Evolutionary conservation across 1,140 invertebrate genomes (phyloP).

Genomic region (Drosophila sechellia): DNA sequence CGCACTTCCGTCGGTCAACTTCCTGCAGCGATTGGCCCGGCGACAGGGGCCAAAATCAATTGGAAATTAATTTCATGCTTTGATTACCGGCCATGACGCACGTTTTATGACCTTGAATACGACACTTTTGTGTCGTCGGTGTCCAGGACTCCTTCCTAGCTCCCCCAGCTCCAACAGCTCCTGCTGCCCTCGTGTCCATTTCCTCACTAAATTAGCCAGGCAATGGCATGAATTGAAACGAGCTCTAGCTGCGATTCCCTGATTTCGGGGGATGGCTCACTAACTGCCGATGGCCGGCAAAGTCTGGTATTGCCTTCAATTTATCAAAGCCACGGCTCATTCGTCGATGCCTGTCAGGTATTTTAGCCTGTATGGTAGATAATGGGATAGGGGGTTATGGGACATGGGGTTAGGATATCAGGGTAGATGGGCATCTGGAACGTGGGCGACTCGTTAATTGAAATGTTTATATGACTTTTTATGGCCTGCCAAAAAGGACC

Average conservation of each 20-base stretch:
- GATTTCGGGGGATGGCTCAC: constrained; percentile 47
- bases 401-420: background rate
- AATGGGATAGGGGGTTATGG: background rate
- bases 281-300: constrained; percentile 48
- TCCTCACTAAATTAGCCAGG: constrained; percentile 81
- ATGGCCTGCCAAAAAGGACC: constrained; percentile 78
- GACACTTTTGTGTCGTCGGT: constrained; percentile 74
- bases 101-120: constrained; percentile 82
- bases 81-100: constrained; percentile 82
- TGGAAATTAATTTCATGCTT: constrained; percentile 83
- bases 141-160: constrained; percentile 8
- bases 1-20: constrained; percentile 81
- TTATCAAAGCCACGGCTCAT: constrained; percentile 79
- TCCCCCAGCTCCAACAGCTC: background rate
- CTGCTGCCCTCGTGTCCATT: constrained; percentile 51
- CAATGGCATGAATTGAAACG: constrained; percentile 80
- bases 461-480: constrained; percentile 83
- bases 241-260: constrained; percentile 25
- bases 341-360: constrained; percentile 70
- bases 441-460: constrained; percentile 74
- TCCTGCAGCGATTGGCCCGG: constrained; percentile 73
- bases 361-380: background rate
- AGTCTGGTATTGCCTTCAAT: constrained; percentile 68
- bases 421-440: constrained; percentile 40
- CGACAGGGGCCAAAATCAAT: constrained; percentile 78